Conservation (phyloP, 2,113 vertebrate genomes). For the Peromyscus leucopus region DNA sequence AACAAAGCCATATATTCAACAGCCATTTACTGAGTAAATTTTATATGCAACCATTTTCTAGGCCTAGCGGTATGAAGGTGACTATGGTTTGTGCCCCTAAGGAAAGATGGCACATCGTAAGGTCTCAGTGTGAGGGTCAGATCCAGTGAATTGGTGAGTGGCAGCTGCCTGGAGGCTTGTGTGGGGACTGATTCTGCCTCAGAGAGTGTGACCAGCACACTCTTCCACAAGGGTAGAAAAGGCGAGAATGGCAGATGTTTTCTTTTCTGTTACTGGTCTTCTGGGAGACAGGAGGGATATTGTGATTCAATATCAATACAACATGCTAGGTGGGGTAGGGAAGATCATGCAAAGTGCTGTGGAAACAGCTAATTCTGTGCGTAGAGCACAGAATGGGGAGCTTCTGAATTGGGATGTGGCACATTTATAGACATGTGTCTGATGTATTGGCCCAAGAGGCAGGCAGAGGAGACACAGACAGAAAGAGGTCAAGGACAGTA, state of each 20-base stretch:
- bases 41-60: background rate
- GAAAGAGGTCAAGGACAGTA: background rate
- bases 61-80: background rate
- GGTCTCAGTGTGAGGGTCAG: constrained; percentile 44
- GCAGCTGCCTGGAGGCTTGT: background rate
- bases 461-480: background rate
- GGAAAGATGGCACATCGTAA: background rate
- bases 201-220: background rate
- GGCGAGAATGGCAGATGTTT: background rate
- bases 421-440: background rate
- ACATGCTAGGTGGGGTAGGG: accelerated
- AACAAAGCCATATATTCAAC: constrained; percentile 31
- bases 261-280: background rate
- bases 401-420: background rate
- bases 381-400: background rate
- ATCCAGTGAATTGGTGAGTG: background rate
- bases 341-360: background rate
- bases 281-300: background rate
- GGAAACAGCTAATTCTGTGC: background rate
- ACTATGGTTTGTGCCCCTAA: constrained; percentile 19
- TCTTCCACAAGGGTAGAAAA: background rate
- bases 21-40: constrained; percentile 22
- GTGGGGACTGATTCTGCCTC: background rate
- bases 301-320: background rate
- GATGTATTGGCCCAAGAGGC: background rate